Evolutionary conservation across 2,113 vertebrate genomes (phyloP).

Genomic region (Pogonocichla stellata): DNA sequence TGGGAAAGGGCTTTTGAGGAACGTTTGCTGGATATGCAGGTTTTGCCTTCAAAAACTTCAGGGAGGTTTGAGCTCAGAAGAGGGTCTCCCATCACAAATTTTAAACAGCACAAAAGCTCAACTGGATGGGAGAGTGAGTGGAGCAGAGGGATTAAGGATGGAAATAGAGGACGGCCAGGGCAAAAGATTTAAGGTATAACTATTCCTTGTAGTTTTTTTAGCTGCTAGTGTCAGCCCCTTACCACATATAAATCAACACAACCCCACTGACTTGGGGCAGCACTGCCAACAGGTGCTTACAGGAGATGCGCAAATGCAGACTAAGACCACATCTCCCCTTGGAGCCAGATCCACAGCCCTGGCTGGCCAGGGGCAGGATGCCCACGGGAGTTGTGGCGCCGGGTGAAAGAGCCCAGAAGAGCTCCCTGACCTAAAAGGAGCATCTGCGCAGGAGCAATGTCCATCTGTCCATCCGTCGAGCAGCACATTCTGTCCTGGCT

Average conservation of each 20-base stretch:
- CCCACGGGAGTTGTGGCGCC: rapidly evolving
- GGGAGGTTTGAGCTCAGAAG: background rate
- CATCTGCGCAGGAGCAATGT: background rate
- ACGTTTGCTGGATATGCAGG: background rate
- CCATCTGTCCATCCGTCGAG: background rate
- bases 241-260: background rate
- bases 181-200: background rate
- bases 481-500: slow-evolving; percentile 63
- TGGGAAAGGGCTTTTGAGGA: background rate
- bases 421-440: background rate
- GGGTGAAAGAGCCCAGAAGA: rapidly evolving
- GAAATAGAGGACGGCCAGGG: background rate
- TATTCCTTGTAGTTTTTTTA: background rate
- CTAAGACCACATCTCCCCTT: background rate
- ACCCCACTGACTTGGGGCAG: rapidly evolving
- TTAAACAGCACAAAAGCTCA: rapidly evolving
- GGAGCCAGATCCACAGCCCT: background rate
- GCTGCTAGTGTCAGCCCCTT: background rate
- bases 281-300: rapidly evolving
- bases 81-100: background rate
- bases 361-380: background rate
- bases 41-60: background rate
- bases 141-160: background rate
- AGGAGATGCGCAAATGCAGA: background rate
- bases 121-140: background rate